Base-by-base conservation (phyloP, 2,113 vertebrate genomes). In the Oceanodroma tethys region DNA sequence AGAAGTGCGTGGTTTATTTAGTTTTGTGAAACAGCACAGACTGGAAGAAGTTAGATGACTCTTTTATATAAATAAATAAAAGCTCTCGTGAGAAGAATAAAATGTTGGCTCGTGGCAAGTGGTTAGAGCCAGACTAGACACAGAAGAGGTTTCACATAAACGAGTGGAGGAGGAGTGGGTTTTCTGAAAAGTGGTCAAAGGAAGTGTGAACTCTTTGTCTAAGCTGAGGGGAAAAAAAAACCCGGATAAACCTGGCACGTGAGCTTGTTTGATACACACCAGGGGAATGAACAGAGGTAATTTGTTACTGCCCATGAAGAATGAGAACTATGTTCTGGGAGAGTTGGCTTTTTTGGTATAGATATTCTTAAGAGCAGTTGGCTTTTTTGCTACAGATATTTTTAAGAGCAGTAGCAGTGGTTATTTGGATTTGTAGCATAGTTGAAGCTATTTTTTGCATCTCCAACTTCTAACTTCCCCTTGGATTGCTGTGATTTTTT, bases 1-100 rank as follows among this genome's bases (percentile, higher is more conserved):
- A 65, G 42, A 66, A 81, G 38, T n/a, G 6, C 9, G 1, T 84
- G 32, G 22, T 72, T 93, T 65, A 23, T 47, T 91, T 73, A 65
- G 62, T 86, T 95, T 85, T 79, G 60, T 92, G 81, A 74, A 93
- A 71, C 30, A 70, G 38, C 45, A 40, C 34, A 53, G 70, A 53
- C 30, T 85, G 56, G 65, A 75, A 76, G n/a, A 91, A 74, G n/a
- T 55, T 88, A 42, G 42, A 71, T 53, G 12, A n/a, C 26, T 80
- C 58, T 86, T 15, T 73, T 74, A 74, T 78, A 56, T 84, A 93
- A 87, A 92, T 87, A 91, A 92, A 87, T 85, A 79, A 90, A 80
- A 82, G 11, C 32, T 92, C 65, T 92, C 73, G 40, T 42, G 81
- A 81, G 59, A 81, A 70, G 84, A 79, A 43, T 87, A 43, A 82